Percentiles rank a stretch among this genome's conserved stretches.
phyloP scores from a whole-genome alignment of 2,113 vertebrate genomes.

The Bambusicola thoracicus region DNA sequence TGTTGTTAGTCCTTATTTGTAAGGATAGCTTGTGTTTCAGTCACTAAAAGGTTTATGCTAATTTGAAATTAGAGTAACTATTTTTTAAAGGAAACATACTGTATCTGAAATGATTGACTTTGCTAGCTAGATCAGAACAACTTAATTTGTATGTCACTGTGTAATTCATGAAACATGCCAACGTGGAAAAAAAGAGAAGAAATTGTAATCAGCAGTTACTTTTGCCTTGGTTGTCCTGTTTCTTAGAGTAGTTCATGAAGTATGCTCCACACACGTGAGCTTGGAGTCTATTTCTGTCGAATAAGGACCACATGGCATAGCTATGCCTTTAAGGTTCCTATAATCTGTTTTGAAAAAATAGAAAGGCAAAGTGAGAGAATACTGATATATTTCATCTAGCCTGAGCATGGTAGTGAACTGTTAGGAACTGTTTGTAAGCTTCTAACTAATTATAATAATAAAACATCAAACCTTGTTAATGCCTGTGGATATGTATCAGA shows the following conservation, averaged over 20 bases:
- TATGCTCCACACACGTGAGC: accelerated
- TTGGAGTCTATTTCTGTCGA: neutral
- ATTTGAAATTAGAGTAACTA: neutral
- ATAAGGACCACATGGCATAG: neutral
- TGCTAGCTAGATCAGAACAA: neutral
- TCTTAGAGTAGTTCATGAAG: neutral
- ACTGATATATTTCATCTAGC: neutral
- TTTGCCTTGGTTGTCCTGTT: neutral
- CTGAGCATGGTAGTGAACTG: neutral
- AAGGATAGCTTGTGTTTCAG: neutral
- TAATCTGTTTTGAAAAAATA: neutral
- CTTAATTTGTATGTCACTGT: neutral
- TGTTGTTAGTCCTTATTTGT: neutral
- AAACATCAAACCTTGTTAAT: neutral
- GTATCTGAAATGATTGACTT: neutral
- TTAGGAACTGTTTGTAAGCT: neutral
- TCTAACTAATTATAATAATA: neutral
- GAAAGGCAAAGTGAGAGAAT: neutral
- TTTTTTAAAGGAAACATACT: neutral
- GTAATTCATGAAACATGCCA: neutral
- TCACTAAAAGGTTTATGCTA: neutral
- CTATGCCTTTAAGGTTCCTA: neutral
- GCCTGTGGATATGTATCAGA: neutral
- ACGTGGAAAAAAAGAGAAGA: neutral
- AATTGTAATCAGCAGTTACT: neutral